phyloP scores from a whole-genome alignment of 2,797 vertebrate genomes.

The Gadopsis bispinosus region DNA sequence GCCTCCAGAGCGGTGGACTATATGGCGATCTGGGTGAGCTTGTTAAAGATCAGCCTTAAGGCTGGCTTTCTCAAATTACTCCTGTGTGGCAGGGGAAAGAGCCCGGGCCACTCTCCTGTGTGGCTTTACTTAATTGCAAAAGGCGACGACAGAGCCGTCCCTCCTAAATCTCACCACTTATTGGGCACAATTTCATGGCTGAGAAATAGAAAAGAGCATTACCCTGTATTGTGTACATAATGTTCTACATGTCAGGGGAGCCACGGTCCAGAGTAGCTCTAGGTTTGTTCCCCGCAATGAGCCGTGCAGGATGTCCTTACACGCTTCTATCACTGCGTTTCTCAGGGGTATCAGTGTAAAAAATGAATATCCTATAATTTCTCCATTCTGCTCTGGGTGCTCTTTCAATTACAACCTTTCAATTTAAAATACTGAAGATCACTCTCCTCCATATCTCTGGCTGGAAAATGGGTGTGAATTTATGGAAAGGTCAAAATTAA shows the following conservation, averaged over 20 bases:
- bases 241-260: constrained; percentile 48
- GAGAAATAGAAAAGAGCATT: constrained; percentile 60
- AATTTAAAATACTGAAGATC: constrained; percentile 74
- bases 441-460: constrained; percentile 56
- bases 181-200: constrained; percentile 62
- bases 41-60: constrained; percentile 76
- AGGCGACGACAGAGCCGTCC: constrained; percentile 57
- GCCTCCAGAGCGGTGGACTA: constrained; percentile 58
- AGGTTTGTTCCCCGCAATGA: constrained; percentile 42
- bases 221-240: constrained; percentile 51
- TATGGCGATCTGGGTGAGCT: constrained; percentile 65
- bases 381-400: constrained; percentile 56
- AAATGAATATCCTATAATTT: constrained; percentile 76
- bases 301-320: constrained; percentile 58
- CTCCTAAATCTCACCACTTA: constrained; percentile 60
- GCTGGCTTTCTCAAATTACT: constrained; percentile 78
- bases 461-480: constrained; percentile 75
- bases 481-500: constrained; percentile 81
- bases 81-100: constrained; percentile 52
- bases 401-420: constrained; percentile 81
- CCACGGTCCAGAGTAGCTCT: not conserved
- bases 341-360: constrained; percentile 69
- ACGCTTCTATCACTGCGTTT: constrained; percentile 53
- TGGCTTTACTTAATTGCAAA: constrained; percentile 70
- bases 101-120: constrained; percentile 51